Conservation (phyloP, 2,113 vertebrate genomes). For the Megaleporinus macrocephalus region DNA sequence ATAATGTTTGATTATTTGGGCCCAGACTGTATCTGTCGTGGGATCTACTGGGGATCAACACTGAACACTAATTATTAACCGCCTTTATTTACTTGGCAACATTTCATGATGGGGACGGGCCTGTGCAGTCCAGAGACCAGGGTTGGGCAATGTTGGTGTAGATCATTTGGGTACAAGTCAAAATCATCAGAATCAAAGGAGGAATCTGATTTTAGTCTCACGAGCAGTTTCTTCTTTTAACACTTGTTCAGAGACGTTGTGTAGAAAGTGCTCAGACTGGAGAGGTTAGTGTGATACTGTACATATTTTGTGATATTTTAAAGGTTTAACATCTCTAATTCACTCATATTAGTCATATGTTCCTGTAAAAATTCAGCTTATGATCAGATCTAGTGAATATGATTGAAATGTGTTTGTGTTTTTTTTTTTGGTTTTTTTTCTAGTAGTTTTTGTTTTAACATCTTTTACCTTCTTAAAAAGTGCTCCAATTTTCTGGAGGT, state of each 20-base stretch:
- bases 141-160: no score
- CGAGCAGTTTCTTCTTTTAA: not conserved
- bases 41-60: no score
- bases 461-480: not conserved
- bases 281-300: conserved; percentile 29
- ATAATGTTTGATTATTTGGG: no score
- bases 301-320: conserved; percentile 17
- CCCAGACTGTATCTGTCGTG: no score
- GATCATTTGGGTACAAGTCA: not conserved
- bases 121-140: no score
- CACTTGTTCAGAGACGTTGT: conserved; percentile 6
- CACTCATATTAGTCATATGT: conserved; percentile 25
- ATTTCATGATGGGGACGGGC: no score
- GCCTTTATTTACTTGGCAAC: no score
- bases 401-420: no score
- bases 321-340: conserved; percentile 31
- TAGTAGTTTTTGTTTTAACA: conserved; percentile 9
- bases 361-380: conserved; percentile 13
- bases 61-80: no score
- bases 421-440: not conserved
- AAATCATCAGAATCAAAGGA: not conserved
- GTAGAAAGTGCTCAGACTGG: conserved; percentile 16
- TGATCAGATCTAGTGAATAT: not conserved
- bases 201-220: not conserved
- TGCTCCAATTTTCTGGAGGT: conserved; percentile 36